These are phyloP conservation scores for Cheilosia impressa DNA, from an alignment of 2,888 invertebrate species.

Conservation along the genomic window DNA sequence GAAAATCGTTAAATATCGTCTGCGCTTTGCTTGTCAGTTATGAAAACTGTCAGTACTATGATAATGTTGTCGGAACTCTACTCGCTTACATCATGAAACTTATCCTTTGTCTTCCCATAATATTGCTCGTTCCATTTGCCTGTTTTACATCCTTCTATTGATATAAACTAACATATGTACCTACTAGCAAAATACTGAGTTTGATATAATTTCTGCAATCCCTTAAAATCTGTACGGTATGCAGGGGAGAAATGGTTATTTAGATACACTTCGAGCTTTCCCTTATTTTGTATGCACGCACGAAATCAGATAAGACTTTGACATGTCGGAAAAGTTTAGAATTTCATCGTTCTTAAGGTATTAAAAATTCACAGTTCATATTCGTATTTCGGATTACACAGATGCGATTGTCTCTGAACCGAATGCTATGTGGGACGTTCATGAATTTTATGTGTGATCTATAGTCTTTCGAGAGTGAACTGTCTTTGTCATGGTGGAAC, in stretches of 20 bases:
- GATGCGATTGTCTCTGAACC: not conserved
- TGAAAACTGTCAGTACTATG: conserved; percentile 59
- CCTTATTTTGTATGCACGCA: conserved; percentile 14
- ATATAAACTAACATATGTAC: no score
- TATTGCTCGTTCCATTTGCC: conserved; percentile 27
- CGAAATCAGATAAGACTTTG: conserved; percentile 14
- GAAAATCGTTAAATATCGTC: conserved; percentile 44
- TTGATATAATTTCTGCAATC: conserved; percentile 41
- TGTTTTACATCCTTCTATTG: conserved; percentile 1
- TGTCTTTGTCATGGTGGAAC: no score
- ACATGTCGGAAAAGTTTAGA: conserved; percentile 27
- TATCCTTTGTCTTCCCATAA: conserved; percentile 54
- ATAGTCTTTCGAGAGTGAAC: not conserved
- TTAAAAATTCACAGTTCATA: conserved; percentile 41
- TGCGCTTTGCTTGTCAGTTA: conserved; percentile 43
- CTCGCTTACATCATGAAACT: conserved; percentile 23
- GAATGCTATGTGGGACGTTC: not conserved
- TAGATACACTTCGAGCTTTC: conserved; percentile 16
- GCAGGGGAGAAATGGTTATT: not conserved
- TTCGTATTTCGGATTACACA: not conserved
- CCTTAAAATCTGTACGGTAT: conserved; percentile 9
- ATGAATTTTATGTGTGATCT: not conserved
- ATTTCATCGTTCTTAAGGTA: conserved; percentile 17
- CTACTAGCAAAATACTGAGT: not conserved
- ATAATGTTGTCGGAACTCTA: conserved; percentile 57